Evolutionary conservation across 1,140 invertebrate genomes (phyloP), one percentile per base, ranked within the genome.

Genomic region (Philotrypesis tridentata): DNA sequence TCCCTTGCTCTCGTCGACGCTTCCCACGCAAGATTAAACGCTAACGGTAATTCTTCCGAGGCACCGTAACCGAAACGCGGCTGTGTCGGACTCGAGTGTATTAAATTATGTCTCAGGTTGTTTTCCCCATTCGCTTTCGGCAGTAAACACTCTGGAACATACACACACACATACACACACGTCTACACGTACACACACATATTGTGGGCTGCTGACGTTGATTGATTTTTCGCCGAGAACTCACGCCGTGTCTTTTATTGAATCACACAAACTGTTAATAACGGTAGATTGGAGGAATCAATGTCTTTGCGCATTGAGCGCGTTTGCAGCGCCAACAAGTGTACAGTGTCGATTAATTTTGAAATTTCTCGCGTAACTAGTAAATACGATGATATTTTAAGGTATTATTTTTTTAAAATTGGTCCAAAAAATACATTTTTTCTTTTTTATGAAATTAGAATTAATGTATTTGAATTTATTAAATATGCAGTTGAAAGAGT

Each of bases 1-100:
- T n/a, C n/a, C n/a, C n/a, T n/a, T n/a, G n/a, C n/a, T n/a, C n/a
- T n/a, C n/a, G 60, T 25, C 60, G 60, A n/a, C 60, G 21, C 23
- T 25, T 8, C 60, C 4, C 60, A 61, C 60, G 60, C 60, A 27
- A 74, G 72, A 74, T 74, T 74, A 74, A 74, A 74, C 31, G 72
- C 40, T 55, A 25, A 48, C 72, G 72, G 72, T 74, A 55, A 74
- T 60, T 74, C 43, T 74, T 55, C 4, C 14, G 21, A 43, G 21
- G 14, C 5, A 11, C 12, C 12, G 12, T 43, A 43, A 43, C 12
- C 4, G 25, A 31, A 31, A 70, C 25, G 25, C 25, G 9, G 67
- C 31, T 27, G 29, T 11, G 37, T 23, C 31, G 12, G 68, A 37
- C 33, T 71, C 25, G 40, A 55, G 71, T 27, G 25, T 55, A 73